Evolutionary conservation across 1,140 invertebrate genomes (phyloP), one percentile per base, ranked within the genome.

Genomic region (Pygmarrhopalites habei): DNA sequence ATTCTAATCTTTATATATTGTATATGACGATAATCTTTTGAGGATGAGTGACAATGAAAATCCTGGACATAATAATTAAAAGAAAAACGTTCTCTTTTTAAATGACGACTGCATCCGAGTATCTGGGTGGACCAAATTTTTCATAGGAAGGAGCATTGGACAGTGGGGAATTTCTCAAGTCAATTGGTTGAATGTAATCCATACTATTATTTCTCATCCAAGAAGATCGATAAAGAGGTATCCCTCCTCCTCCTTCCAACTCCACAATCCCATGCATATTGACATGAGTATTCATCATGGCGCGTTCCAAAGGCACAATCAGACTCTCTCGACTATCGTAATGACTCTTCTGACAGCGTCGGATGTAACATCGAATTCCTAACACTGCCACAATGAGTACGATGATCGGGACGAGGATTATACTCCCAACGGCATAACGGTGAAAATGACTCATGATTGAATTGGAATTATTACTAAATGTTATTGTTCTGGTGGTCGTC

Each of bases 141-240:
- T 56, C 53, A 23, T 56, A 56, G 28, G 53, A 56, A 41, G 53
- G 53, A n/a, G 53, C 29, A 35, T 21, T 23, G 3, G 53, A 32
- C 53, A 35, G 12, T 12, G 10, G 5, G 4, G 19, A 39, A 17
- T 19, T 39, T 21, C 53, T 21, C 3, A 41, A 10, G 35, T 56
- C 35, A 56, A 56, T 21, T 21, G 53, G 53, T 23, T 56, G 53
- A 32, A 56, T 56, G 53, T 56, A 56, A 23, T 56, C 53, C 53
- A 56, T 56, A 19, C 29, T 35, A 32, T 35, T n/a, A 5, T 5
- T 10, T 5, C 5, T 10, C n/a, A 5, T 5, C n/a, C 7, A 5
- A 7, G 44, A 19, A 7, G 7, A 5, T n/a, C n/a, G n/a, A 32
- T n/a, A 56, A 29, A 17, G 30, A n/a, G 15, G 35, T 7, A 39